phyloP scores from a whole-genome alignment of 2,113 vertebrate genomes.

The human region GRCh38 chr9:8241501-8242000 shows the following conservation, averaged over 20 bases:
- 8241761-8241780: conserved; percentile 59
- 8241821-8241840: not conserved
- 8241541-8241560: not conserved
- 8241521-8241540: conserved; percentile 43
- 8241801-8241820: conserved; percentile 17
- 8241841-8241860: not conserved
- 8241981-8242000: conserved; percentile 56
- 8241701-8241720: conserved; percentile 54
- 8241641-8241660: not conserved
- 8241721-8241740: conserved; percentile 41
- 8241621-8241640: conserved; percentile 21
- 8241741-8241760: conserved; percentile 50
- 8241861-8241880: conserved; percentile 25
- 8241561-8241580: not conserved
- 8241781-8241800: conserved; percentile 50
- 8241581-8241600: not conserved
- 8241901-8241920: not conserved
- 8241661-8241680: conserved; percentile 20
- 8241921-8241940: not conserved
- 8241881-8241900: conserved; percentile 5
- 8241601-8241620: conserved; percentile 12
- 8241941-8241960: not conserved
- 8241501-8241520: conserved; percentile 13
- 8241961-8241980: not conserved
- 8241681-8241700: conserved; percentile 65